Base-by-base conservation (phyloP, 2,797 vertebrate genomes). In the Sebastes variabilis region DNA sequence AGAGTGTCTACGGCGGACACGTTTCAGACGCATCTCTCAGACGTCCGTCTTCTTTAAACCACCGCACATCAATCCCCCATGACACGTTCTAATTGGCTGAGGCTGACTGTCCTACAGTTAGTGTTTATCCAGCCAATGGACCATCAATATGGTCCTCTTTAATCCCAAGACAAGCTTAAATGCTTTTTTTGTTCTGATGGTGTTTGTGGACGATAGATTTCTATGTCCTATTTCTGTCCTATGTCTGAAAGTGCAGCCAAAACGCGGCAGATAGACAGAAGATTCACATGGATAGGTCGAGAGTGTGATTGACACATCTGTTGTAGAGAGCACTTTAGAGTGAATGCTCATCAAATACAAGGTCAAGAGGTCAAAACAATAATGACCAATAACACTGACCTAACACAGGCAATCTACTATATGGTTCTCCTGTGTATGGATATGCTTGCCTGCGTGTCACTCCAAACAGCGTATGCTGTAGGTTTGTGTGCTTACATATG, bases 281-380 rank as follows among this genome's bases (percentile, higher is more conserved):
- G 65, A 68, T 8, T 52, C 59, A 34, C 69, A 49, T 5, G 9
- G 42, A 34, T 4, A 5, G n/a, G 14, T 24, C 8, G 3, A 22
- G 34, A 66, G 49, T 54, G 49, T 54, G 49, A 54, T 54, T 54
- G 49, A 54, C 49, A 54, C 49, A n/a, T 54, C 20, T 54, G 49
- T n/a, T 54, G 20, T 54, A n/a, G 49, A 27, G 29, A 22, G 54
- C 80, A 83, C 66, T 84, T 75, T 68, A 58, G 68, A 76, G 62
- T 79, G 71, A 54, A 22, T 22, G 49, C 49, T 54, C n/a, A 83
- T 86, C 70, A 77, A 84, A 81, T 30, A 42, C 68, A 76, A 83
- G 83, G 84, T 89, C 88, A 75, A 67, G n/a, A 83, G 83, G 77
- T 86, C 52, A 75, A 79, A 77, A 76, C 46, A 20, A 22, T 54